Base-by-base conservation (phyloP, 2,797 vertebrate genomes). In the Hydrolagus colliei region DNA sequence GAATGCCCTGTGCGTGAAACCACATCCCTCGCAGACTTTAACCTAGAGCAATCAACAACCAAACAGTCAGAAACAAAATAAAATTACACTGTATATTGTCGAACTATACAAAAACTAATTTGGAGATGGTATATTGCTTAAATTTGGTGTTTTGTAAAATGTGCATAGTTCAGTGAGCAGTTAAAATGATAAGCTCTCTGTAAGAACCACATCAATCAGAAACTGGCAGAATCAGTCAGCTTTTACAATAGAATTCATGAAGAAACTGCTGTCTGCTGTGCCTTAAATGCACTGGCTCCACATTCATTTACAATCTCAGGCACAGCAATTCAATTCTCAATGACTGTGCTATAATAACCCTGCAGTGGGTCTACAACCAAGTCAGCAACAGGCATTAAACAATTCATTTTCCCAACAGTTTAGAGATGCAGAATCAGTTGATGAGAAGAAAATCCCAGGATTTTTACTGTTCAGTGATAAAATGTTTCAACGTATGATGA, bases 1-100 rank as follows among this genome's bases (percentile, higher is more conserved):
- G 96, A 93, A 86, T 96, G 94, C 88, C 97, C 96, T n/a, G 96
- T 96, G 87, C 97, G 95, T 84, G 95, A 95, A 12, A 97, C 93
- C 0, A 95, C 96, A 35, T 97, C 97, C 85, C 96, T 94, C 63
- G 95, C 95, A 71, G 92, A 92, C 89, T 96, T 98, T 88, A 98
- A 88, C 91, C 97, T 98, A 89, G 32, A 16, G 32, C 78, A 5
- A 61, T 77, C 18, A 77, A 61, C 9, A 71, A 84, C 3, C 9
- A 32, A 68, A 32, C 59, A 80, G 61, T 63, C 35, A 65, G 18
- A 20, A 65, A 52, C 3, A 71, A 84, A 84, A 27, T 73, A 73
- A 32, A 13, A 13, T 73, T 73, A 11, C 13, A 27, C 35, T 73
- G 20, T n/a, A 18, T 52, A 52, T 52, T 52, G 18, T 72, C 74